Percentiles rank a stretch among this genome's conserved stretches.
phyloP scores from a whole-genome alignment of 2,113 vertebrate genomes.

The Patagioenas fasciata region DNA sequence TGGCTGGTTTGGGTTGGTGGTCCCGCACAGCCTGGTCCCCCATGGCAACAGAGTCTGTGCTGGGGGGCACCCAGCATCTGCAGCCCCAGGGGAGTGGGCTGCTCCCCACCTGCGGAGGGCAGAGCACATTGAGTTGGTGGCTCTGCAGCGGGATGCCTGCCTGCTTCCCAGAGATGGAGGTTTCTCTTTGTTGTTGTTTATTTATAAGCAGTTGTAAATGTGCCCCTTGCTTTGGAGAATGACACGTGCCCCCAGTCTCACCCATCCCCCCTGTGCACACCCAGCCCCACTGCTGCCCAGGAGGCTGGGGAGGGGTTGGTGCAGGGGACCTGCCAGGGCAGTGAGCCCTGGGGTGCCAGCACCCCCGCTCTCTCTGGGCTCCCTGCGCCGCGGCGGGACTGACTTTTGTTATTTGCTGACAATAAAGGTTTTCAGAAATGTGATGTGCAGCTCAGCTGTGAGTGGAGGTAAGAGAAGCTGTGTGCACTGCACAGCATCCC shows the following conservation, averaged over 20 bases:
- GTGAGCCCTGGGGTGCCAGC: background rate
- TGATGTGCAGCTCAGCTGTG: background rate
- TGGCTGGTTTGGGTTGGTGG: background rate
- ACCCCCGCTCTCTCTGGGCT: fast-evolving
- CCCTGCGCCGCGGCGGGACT: background rate
- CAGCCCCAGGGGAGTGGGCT: background rate
- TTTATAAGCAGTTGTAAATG: constrained; percentile 60
- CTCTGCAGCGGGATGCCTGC: fast-evolving
- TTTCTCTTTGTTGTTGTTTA: constrained; percentile 18
- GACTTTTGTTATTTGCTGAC: constrained; percentile 46
- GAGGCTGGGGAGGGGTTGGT: background rate
- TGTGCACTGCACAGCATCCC: fast-evolving
- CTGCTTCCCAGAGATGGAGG: background rate
- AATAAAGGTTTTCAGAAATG: constrained; percentile 65
- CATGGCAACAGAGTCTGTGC: background rate
- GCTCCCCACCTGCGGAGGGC: background rate
- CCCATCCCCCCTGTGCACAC: fast-evolving
- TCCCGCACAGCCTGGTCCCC: background rate
- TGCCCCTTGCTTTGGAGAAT: constrained; percentile 42
- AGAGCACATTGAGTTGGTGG: constrained; percentile 4
- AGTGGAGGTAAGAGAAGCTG: fast-evolving
- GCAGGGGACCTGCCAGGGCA: fast-evolving
- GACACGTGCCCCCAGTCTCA: background rate
- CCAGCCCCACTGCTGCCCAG: background rate
- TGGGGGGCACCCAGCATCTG: fast-evolving